A percentile compares a stretch with the other conserved stretches of the same genome.
phyloP scores from a whole-genome alignment of 2,113 vertebrate genomes.

The Microcebus griseorufus region DNA sequence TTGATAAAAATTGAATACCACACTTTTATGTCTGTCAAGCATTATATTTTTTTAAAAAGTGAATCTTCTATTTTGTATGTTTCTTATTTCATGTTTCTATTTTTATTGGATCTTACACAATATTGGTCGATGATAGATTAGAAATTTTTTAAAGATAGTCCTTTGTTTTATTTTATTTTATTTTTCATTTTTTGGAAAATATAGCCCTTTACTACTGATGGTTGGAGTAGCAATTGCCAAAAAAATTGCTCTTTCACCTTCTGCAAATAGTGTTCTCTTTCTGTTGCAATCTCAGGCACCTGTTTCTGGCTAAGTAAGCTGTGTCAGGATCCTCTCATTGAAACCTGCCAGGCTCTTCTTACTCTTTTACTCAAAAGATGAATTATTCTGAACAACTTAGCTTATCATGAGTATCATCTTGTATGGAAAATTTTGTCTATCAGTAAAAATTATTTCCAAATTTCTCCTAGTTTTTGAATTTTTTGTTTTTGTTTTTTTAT shows the following conservation, averaged over 20 bases:
- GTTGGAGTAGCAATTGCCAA: not conserved
- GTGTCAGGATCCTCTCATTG: rapidly evolving
- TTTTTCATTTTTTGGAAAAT: not conserved
- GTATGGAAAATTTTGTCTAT: not conserved
- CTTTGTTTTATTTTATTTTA: not conserved
- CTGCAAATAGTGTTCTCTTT: not conserved
- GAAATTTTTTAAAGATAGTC: not conserved
- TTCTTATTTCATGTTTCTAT: not conserved
- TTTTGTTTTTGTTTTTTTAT: not conserved
- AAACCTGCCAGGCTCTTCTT: not conserved
- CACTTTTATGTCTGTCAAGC: not conserved
- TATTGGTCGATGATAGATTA: not conserved
- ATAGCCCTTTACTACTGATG: not conserved
- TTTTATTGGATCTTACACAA: not conserved
- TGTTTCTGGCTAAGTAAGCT: not conserved
- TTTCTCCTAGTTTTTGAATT: not conserved
- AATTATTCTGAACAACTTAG: not conserved
- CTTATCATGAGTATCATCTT: not conserved
- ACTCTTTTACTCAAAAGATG: not conserved
- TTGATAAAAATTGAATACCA: not conserved
- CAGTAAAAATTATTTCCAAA: not conserved
- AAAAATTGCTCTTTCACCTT: not conserved
- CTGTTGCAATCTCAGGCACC: not conserved
- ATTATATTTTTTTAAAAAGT: not conserved
- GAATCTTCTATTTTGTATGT: not conserved